phyloP scores from a whole-genome alignment of 2,888 invertebrate genomes.

The Tinea trinotella region DNA sequence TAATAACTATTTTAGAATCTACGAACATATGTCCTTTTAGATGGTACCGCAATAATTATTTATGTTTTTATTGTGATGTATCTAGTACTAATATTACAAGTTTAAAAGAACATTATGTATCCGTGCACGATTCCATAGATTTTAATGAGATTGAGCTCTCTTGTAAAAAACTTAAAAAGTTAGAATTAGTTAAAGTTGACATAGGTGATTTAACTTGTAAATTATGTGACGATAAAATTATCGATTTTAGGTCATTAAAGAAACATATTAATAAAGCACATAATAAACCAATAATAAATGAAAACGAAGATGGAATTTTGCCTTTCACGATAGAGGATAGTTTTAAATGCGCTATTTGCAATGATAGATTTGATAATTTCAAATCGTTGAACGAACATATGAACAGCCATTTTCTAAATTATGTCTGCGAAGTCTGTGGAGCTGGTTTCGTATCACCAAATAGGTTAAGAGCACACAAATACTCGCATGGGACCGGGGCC shows the following conservation, averaged over 20 bases:
- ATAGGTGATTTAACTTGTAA: conserved; percentile 46
- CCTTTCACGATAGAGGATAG: conserved; percentile 45
- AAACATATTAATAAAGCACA: conserved; percentile 43
- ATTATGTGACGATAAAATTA: conserved; percentile 37
- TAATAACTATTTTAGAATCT: conserved; percentile 40
- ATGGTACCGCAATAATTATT: conserved; percentile 53
- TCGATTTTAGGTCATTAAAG: conserved; percentile 38
- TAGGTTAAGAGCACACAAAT: conserved; percentile 46
- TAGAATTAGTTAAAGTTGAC: conserved; percentile 53
- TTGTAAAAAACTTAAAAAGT: conserved; percentile 42
- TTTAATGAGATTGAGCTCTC: conserved; percentile 34
- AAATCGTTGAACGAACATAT: conserved; percentile 59
- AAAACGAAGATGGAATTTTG: conserved; percentile 41
- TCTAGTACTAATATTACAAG: conserved; percentile 41
- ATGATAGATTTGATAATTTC: conserved; percentile 42
- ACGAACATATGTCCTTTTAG: conserved; percentile 54
- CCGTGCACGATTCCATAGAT: conserved; percentile 25
- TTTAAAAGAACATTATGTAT: conserved; percentile 35
- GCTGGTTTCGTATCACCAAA: conserved; percentile 55
- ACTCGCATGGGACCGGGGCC: conserved; percentile 50
- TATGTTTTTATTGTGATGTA: conserved; percentile 52
- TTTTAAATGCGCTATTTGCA: conserved; percentile 41
- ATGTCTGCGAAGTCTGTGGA: conserved; percentile 59
- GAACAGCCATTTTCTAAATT: conserved; percentile 60
- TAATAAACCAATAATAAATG: conserved; percentile 35